Evolutionary conservation across 2,888 invertebrate species (phyloP).

Genomic region (Hyppa rectilinea): DNA sequence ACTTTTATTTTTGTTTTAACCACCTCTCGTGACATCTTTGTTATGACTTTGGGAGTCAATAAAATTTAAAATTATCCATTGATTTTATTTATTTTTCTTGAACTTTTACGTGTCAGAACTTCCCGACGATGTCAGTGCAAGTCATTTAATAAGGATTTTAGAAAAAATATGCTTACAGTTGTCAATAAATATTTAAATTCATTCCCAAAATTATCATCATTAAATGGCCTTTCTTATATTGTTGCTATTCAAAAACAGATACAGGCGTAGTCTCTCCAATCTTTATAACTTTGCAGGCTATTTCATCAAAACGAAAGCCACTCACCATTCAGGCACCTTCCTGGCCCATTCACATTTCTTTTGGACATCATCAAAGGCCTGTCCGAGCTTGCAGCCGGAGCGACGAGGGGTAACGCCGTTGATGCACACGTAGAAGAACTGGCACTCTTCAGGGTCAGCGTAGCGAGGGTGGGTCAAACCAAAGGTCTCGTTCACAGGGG

Average conservation of each 20-base stretch:
- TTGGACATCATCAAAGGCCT: slow-evolving; percentile 95
- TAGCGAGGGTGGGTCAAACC: slow-evolving; percentile 96
- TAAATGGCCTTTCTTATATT: not conserved
- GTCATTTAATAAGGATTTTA: not conserved
- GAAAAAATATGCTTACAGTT: not conserved
- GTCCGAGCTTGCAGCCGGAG: slow-evolving; percentile 96
- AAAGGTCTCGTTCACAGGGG: slow-evolving; percentile 93
- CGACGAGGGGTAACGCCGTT: slow-evolving; percentile 96
- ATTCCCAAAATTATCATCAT: not conserved
- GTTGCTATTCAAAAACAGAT: not conserved
- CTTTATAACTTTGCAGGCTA: not conserved
- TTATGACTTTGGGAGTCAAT: not conserved
- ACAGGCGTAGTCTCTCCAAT: not conserved
- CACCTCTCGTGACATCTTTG: not conserved
- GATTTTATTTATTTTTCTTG: not conserved
- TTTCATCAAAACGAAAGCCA: slow-evolving; percentile 13
- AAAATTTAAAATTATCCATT: not conserved
- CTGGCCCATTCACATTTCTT: slow-evolving; percentile 96
- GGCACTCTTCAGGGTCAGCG: slow-evolving; percentile 96
- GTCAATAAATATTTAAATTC: not conserved
- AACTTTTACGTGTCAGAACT: not conserved
- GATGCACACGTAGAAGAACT: slow-evolving; percentile 97
- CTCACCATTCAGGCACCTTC: slow-evolving; percentile 97
- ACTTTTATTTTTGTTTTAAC: not conserved
- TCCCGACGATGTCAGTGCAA: not conserved